Percentiles rank a stretch among this genome's conserved stretches.
phyloP scores from a whole-genome alignment of 1,140 invertebrate genomes.

The Cherax quadricarinatus region DNA sequence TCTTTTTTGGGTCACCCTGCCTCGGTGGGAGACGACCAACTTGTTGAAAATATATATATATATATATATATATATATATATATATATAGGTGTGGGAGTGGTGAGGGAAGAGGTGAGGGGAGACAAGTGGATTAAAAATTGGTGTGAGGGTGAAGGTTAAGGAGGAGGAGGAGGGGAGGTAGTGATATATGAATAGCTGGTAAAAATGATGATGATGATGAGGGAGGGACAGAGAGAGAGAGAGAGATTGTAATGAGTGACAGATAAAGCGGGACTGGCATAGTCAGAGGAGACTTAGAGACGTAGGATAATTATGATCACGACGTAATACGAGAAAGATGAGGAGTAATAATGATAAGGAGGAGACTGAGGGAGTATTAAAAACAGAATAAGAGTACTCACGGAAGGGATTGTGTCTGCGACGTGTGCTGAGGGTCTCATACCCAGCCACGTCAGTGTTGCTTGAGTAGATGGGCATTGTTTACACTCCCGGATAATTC shows the following conservation, averaged over 20 bases:
- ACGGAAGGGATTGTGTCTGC: slow-evolving; percentile 61
- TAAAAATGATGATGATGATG: not conserved
- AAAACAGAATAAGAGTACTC: slow-evolving; percentile 4
- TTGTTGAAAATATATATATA: no score
- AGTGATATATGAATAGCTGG: not conserved
- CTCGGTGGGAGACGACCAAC: no score
- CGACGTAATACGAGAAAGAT: not conserved
- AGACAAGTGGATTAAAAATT: no score
- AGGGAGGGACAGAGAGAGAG: not conserved
- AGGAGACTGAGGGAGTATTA: no score
- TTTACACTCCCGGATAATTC: not conserved
- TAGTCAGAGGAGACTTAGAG: not conserved
- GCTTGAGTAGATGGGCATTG: slow-evolving; percentile 65
- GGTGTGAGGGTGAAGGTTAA: not conserved
- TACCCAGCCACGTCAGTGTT: slow-evolving; percentile 66
- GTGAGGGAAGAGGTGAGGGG: not conserved
- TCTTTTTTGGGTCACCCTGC: no score
- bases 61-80: no score
- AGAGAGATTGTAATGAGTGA: not conserved
- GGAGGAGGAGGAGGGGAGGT: not conserved
- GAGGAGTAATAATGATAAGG: no score
- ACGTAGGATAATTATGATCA: not conserved
- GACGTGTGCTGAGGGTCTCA: slow-evolving; percentile 61
- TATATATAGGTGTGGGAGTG: no score
- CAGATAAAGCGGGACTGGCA: not conserved